These are phyloP conservation scores for Centruroides vittatus DNA, from an alignment of 1,140 invertebrate species.

Conservation along the genomic window DNA sequence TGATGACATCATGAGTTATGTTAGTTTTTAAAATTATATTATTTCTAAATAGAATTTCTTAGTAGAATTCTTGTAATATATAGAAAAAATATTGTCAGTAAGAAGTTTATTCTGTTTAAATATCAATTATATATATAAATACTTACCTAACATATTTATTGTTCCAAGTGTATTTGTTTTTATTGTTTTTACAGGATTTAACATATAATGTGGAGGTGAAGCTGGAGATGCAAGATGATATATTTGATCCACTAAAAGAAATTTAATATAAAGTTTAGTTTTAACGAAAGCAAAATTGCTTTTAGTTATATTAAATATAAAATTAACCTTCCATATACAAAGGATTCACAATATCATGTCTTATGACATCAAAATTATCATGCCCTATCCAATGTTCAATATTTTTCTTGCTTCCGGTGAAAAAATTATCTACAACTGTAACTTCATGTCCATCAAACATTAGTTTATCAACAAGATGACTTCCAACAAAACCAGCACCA, in stretches of 20 bases:
- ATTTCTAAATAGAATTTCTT: too few species aligned
- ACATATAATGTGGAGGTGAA: slow-evolving; percentile 98
- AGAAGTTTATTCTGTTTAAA: too few species aligned
- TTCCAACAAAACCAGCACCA: slow-evolving; percentile 97
- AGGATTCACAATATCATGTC: slow-evolving; percentile 98
- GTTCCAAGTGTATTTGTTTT: slow-evolving; percentile 98
- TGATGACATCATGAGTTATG: too few species aligned
- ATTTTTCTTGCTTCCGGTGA: slow-evolving; percentile 91
- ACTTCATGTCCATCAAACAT: slow-evolving; percentile 97
- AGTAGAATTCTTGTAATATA: too few species aligned
- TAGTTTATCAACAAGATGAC: slow-evolving; percentile 86
- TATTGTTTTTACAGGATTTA: slow-evolving; percentile 98
- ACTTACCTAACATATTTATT: slow-evolving; percentile 92
- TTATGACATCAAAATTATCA: slow-evolving; percentile 96
- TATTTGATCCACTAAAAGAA: slow-evolving; percentile 77
- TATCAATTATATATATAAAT: too few species aligned
- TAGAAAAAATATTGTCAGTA: too few species aligned
- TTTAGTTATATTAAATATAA: neutral
- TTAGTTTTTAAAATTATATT: too few species aligned
- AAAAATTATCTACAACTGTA: slow-evolving; percentile 96
- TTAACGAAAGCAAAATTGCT: too few species aligned
- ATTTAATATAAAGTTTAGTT: slow-evolving; percentile 6
- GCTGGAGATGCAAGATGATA: slow-evolving; percentile 98
- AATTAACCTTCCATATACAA: slow-evolving; percentile 66
- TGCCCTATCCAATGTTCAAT: slow-evolving; percentile 99